These are phyloP conservation scores for Orthonyx spaldingii DNA, from an alignment of 2,113 vertebrate species.

Conservation along the genomic window DNA sequence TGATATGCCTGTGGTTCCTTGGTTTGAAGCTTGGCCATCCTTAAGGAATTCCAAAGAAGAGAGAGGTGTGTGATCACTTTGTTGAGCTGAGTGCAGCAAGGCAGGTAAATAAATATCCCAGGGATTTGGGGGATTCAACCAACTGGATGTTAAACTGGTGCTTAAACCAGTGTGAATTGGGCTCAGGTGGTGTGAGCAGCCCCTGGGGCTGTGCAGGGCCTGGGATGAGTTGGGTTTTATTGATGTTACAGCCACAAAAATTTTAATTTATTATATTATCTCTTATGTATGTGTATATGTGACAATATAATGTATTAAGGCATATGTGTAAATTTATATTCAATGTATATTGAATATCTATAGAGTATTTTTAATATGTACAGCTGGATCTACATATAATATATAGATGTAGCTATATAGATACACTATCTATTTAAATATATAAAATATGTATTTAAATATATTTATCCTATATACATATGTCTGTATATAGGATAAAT, in stretches of 20 bases:
- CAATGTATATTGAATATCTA: not conserved
- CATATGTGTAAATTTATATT: not conserved
- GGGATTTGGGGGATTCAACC: not conserved
- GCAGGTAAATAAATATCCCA: not conserved
- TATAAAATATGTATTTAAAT: not conserved
- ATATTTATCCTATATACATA: not conserved
- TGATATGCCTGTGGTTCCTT: rapidly evolving
- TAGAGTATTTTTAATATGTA: not conserved
- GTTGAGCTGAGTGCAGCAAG: not conserved
- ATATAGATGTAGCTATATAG: no score
- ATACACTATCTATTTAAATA: not conserved
- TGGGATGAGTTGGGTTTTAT: not conserved
- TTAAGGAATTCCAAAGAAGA: not conserved
- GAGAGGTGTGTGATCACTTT: not conserved
- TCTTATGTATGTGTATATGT: not conserved
- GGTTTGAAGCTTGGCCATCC: not conserved
- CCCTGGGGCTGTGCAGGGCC: rapidly evolving
- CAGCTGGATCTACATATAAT: not conserved
- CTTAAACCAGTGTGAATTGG: not conserved
- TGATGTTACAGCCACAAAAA: not conserved
- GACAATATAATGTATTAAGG: not conserved
- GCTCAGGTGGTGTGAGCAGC: not conserved
- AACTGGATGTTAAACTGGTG: not conserved
- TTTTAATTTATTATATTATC: not conserved
- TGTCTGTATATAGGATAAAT: not conserved